A percentile compares a stretch with the other conserved stretches of the same genome.
phyloP scores from a whole-genome alignment of 1,140 invertebrate genomes.

The Eriocheir sinensis region DNA sequence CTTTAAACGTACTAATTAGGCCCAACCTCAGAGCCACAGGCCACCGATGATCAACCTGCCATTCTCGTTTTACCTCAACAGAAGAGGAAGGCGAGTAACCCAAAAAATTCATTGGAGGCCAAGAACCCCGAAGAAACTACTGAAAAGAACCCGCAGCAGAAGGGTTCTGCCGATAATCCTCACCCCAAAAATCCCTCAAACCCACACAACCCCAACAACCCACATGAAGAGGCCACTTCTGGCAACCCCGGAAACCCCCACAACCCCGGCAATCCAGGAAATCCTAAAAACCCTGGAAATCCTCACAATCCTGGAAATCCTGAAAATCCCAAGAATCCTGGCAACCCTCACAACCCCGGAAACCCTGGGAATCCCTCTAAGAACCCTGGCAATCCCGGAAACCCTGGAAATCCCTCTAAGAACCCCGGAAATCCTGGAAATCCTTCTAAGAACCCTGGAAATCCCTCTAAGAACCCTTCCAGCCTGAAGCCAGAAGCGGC shows the following conservation, averaged over 20 bases:
- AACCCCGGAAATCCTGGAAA: neutral
- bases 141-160: neutral
- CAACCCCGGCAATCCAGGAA: neutral
- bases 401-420: neutral
- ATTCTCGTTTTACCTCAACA: conserved; percentile 47
- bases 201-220: neutral
- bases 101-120: conserved; percentile 32
- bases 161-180: conserved; percentile 45
- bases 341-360: neutral
- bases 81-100: conserved; percentile 48
- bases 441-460: neutral
- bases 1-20: neutral
- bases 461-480: neutral
- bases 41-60: conserved; percentile 49
- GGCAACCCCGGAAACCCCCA: neutral
- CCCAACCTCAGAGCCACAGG: too few relatives aligned
- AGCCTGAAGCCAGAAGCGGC: too few relatives aligned
- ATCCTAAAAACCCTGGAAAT: neutral
- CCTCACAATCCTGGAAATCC: neutral
- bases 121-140: conserved; percentile 42
- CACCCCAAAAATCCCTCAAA: conserved; percentile 42
- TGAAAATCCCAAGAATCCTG: neutral
- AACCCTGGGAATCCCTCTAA: neutral
- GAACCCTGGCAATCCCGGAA: conserved; percentile 29
- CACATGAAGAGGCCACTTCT: neutral